These are phyloP conservation scores for Pelobates cultripes DNA, from an alignment of 2,797 vertebrate species.

Conservation along the genomic window DNA sequence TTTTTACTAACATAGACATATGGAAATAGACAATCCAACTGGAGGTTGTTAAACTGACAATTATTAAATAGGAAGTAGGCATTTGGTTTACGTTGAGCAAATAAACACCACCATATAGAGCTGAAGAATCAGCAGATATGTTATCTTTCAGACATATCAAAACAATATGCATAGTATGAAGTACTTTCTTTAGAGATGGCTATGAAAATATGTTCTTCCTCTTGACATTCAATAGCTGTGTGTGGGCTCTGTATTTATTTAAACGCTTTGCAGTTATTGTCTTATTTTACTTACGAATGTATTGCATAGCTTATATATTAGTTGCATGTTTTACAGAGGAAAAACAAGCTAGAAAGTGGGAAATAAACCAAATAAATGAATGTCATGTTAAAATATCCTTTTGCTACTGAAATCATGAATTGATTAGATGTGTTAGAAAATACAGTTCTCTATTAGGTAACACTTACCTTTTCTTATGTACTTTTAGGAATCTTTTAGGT, in stretches of 20 bases:
- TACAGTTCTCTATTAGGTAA: no score
- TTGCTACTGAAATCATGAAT: no score
- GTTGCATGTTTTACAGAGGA: neutral
- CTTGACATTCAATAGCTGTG: neutral
- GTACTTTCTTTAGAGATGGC: neutral
- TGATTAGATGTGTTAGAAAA: no score
- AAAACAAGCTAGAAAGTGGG: neutral
- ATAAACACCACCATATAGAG: neutral
- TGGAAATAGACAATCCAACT: neutral
- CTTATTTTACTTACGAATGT: neutral
- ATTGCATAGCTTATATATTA: neutral
- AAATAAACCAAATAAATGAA: no score
- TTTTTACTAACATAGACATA: no score
- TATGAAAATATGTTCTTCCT: neutral
- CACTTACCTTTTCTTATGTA: no score
- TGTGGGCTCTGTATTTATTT: constrained; percentile 12
- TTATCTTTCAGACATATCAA: neutral
- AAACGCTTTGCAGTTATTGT: constrained; percentile 6
- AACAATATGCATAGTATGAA: neutral
- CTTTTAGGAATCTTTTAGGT: no score
- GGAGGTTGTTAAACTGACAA: neutral
- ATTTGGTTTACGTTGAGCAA: neutral
- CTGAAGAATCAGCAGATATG: neutral
- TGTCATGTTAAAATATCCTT: no score
- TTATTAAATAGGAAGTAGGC: neutral